phyloP scores from a whole-genome alignment of 1,140 invertebrate species.

The Centruroides sculpturatus region DNA sequence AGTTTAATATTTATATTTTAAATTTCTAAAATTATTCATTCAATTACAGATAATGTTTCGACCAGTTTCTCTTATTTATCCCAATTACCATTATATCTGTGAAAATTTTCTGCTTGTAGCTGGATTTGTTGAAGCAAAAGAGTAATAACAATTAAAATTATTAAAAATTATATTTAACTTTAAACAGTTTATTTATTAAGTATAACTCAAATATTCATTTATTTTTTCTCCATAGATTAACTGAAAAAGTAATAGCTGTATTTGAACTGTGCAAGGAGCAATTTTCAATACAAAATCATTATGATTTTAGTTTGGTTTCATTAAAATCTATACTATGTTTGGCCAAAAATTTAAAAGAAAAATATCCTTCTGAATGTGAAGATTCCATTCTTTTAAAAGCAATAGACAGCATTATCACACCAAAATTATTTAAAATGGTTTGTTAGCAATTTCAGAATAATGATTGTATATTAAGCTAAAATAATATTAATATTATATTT shows the following conservation, averaged over 20 bases:
- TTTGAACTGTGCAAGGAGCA: conserved; percentile 37
- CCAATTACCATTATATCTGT: conserved; percentile 37
- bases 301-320: conserved; percentile 32
- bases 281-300: conserved; percentile 36
- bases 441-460: no score
- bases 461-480: no score
- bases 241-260: conserved; percentile 36
- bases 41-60: conserved; percentile 33
- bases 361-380: conserved; percentile 37
- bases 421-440: conserved; percentile 34
- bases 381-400: conserved; percentile 36
- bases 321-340: conserved; percentile 29
- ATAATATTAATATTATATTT: no score
- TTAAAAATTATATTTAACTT: no score
- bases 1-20: no score
- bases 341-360: conserved; percentile 32
- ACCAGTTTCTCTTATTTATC: conserved; percentile 39
- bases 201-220: no score
- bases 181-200: no score
- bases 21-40: no score
- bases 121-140: conserved; percentile 33
- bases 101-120: conserved; percentile 37
- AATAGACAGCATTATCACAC: conserved; percentile 37
- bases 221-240: conserved; percentile 20
- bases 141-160: conserved; percentile 21